phyloP scores from a whole-genome alignment of 2,888 invertebrate genomes.

The Napeogenes sylphis region DNA sequence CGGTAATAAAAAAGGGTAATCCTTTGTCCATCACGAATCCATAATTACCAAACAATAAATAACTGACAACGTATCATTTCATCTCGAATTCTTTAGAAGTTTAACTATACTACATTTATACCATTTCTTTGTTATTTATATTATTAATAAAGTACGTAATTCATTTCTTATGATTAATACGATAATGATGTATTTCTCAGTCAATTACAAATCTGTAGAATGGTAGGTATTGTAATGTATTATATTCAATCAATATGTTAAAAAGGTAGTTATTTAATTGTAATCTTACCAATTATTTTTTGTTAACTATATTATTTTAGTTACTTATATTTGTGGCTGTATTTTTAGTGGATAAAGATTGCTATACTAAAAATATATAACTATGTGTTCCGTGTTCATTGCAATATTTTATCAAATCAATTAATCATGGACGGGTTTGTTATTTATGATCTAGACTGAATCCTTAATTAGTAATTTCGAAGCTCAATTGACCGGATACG shows the following conservation, averaged over 20 bases:
- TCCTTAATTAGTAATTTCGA: slow-evolving; percentile 42
- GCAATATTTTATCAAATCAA: slow-evolving; percentile 1
- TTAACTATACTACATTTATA: not conserved
- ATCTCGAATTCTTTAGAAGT: slow-evolving; percentile 25
- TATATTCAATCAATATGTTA: no score
- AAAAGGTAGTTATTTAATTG: no score
- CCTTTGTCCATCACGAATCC: slow-evolving; percentile 30
- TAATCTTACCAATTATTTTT: no score
- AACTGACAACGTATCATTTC: slow-evolving; percentile 48
- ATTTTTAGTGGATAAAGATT: not conserved
- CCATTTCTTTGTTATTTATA: not conserved
- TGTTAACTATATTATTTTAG: no score
- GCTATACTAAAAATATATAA: no score
- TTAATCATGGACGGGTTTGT: slow-evolving; percentile 18
- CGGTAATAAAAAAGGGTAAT: slow-evolving; percentile 23
- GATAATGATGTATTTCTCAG: no score
- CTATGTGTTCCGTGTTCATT: no score
- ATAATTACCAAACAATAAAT: slow-evolving; percentile 43
- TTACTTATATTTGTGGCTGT: not conserved
- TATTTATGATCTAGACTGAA: slow-evolving; percentile 23
- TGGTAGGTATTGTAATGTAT: no score
- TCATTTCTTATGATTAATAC: no score
- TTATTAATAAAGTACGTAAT: no score
- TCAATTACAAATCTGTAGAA: no score
- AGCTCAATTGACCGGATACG: slow-evolving; percentile 53